These are phyloP conservation scores for Zootoca vivipara DNA, from an alignment of 2,113 vertebrate genomes.

Conservation along the genomic window DNA sequence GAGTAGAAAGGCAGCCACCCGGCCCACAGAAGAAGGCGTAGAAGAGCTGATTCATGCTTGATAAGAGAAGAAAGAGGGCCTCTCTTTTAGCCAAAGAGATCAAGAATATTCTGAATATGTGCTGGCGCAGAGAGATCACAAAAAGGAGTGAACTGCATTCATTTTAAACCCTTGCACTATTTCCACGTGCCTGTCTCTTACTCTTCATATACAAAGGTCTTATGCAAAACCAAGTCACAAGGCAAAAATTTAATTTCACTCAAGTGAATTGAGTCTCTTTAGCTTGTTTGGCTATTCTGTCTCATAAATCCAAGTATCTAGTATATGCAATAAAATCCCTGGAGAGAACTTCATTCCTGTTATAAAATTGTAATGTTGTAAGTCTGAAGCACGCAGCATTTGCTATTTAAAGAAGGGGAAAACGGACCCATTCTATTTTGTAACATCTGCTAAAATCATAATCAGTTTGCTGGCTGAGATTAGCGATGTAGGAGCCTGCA, in stretches of 20 bases:
- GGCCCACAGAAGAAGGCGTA: neutral
- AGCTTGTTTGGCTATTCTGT: slow-evolving; percentile 25
- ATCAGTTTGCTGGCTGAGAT: slow-evolving; percentile 35
- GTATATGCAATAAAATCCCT: slow-evolving; percentile 27
- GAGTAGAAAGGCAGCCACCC: neutral
- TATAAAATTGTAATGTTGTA: slow-evolving; percentile 32
- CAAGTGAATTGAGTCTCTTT: slow-evolving; percentile 3
- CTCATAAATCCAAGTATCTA: slow-evolving; percentile 38
- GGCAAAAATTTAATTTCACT: slow-evolving; percentile 8
- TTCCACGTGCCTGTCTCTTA: neutral
- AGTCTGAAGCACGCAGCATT: slow-evolving; percentile 35
- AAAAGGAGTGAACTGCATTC: neutral
- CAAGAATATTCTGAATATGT: neutral
- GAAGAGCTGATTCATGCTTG: neutral
- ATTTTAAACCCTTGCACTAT: neutral
- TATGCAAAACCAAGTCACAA: slow-evolving; percentile 23
- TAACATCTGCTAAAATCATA: slow-evolving; percentile 60
- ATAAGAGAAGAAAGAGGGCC: too few relatives aligned
- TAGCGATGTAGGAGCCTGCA: slow-evolving; percentile 59
- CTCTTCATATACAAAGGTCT: neutral
- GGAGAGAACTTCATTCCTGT: slow-evolving; percentile 52
- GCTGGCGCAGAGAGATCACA: neutral
- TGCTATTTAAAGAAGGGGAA: slow-evolving; percentile 26
- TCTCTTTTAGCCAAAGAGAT: neutral
- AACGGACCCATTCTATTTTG: slow-evolving; percentile 46